Evolutionary conservation across 37 sponge, comb jelly and placozoan species (phyloP).

Genomic region (Ianthella basta): DNA sequence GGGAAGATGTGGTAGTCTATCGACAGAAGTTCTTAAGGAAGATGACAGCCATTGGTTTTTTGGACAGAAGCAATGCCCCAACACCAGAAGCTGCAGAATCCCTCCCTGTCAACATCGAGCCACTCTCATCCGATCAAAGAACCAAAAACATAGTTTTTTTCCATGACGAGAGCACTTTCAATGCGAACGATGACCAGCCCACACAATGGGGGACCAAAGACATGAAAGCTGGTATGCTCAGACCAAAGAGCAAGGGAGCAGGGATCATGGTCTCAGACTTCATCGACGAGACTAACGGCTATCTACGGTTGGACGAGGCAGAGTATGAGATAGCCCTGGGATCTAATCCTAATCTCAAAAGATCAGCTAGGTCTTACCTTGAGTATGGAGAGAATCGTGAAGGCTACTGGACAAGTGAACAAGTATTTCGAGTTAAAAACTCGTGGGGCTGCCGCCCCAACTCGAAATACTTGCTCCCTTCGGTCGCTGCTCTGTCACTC

Average conservation of each 20-base stretch:
- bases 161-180: conserved; percentile 20
- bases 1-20: conserved; percentile 52
- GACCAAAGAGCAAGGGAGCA: conserved; percentile 48
- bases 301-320: conserved; percentile 1
- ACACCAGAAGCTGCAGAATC: neutral
- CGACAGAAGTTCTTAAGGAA: conserved; percentile 37
- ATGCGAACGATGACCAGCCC: conserved; percentile 15
- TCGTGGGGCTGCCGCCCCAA: no score
- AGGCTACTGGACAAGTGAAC: conserved; percentile 62
- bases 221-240: neutral
- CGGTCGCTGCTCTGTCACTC: no score
- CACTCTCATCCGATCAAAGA: neutral
- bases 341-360: neutral
- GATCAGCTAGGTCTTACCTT: conserved; percentile 15
- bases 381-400: conserved; percentile 58
- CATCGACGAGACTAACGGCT: conserved; percentile 37
- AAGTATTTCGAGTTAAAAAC: no score
- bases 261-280: conserved; percentile 44
- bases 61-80: conserved; percentile 24
- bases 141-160: conserved; percentile 23
- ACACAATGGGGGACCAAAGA: neutral
- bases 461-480: no score
- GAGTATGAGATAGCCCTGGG: neutral
- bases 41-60: conserved; percentile 38
- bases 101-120: neutral